Conservation (phyloP, 2,888 invertebrate genomes). For the Schizaphis graminum region DNA sequence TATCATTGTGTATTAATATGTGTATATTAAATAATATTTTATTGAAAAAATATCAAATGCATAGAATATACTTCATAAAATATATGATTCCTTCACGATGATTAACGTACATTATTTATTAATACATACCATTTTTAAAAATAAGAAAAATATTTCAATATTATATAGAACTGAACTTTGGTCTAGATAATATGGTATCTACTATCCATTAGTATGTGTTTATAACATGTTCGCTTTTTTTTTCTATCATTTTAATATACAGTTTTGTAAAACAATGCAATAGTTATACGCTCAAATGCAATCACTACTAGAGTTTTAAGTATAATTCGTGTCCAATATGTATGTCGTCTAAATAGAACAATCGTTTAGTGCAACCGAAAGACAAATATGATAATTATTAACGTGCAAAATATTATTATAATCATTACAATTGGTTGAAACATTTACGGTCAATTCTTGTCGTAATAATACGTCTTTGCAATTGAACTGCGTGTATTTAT, state of each 20-base stretch:
- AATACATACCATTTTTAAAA: background rate
- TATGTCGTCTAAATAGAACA: background rate
- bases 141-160: background rate
- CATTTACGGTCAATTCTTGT: conserved; percentile 53
- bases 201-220: background rate
- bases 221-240: background rate
- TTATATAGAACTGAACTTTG: background rate
- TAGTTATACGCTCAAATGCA: background rate
- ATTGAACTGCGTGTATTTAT: background rate
- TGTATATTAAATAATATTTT: background rate
- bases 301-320: background rate
- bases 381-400: conserved; percentile 17
- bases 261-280: background rate
- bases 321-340: background rate
- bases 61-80: background rate
- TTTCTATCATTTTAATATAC: background rate
- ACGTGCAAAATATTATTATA: background rate
- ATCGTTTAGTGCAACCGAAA: background rate
- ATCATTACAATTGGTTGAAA: background rate
- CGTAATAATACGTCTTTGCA: background rate
- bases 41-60: background rate
- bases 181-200: background rate
- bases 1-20: background rate
- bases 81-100: background rate
- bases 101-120: background rate